Conservation (phyloP, 2,888 invertebrate genomes). For the Noctua fimbriata region DNA sequence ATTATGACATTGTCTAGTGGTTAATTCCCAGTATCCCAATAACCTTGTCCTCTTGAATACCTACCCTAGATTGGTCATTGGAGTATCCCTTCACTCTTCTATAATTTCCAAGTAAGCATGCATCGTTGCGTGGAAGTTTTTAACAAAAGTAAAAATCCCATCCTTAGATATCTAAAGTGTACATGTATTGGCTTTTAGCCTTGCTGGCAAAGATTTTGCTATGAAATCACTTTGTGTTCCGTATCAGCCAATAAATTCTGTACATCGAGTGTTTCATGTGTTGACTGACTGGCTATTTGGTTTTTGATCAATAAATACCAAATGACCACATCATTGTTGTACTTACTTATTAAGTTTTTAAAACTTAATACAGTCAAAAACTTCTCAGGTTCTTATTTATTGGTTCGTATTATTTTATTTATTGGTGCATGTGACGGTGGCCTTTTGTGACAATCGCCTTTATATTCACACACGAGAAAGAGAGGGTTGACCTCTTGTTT, state of each 20-base stretch:
- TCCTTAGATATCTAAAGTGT: neutral
- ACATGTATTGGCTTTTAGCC: neutral
- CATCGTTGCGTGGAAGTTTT: conserved; percentile 10
- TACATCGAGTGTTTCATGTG: neutral
- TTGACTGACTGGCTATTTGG: neutral
- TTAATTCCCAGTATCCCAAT: neutral
- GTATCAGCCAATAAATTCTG: neutral
- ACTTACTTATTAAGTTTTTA: neutral
- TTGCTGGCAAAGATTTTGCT: neutral
- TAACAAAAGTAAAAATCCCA: neutral
- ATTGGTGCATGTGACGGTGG: neutral
- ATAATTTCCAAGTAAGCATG: neutral
- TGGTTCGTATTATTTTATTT: neutral
- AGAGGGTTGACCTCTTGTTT: conserved; percentile 12
- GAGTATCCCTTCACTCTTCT: neutral
- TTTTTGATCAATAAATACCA: neutral
- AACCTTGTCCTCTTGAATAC: conserved; percentile 17
- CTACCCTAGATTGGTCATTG: conserved; percentile 31
- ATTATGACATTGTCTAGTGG: neutral
- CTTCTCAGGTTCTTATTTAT: too few relatives aligned
- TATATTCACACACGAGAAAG: conserved; percentile 3
- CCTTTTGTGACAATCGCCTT: conserved; percentile 1
- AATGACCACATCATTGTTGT: neutral
- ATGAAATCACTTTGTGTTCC: conserved; percentile 9
- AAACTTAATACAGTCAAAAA: neutral